Percentiles rank a stretch among this genome's conserved stretches.
Evolutionary conservation across 2,797 vertebrate species (phyloP).

Genomic region (Sciaenops ocellatus): DNA sequence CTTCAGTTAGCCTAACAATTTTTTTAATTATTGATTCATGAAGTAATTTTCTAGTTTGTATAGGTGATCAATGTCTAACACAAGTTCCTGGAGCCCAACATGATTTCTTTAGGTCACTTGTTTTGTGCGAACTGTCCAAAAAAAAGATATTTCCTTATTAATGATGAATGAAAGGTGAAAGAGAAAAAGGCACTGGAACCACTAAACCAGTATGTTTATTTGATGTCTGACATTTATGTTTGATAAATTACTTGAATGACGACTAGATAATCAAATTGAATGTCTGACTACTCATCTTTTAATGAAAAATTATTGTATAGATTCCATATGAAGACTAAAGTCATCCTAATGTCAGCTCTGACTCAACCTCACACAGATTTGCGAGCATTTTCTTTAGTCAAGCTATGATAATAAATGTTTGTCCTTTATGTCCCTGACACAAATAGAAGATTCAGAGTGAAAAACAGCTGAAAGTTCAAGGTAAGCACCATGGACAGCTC

Average conservation of each 20-base stretch:
- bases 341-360: neutral
- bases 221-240: neutral
- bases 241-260: neutral
- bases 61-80: neutral
- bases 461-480: neutral
- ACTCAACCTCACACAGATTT: neutral
- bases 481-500: constrained; percentile 11
- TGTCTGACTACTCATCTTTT: neutral
- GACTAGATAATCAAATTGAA: no score
- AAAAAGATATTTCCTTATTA: neutral
- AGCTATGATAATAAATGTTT: neutral
- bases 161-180: neutral
- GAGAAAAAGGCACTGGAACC: neutral
- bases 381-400: neutral
- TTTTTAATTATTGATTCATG: neutral
- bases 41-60: neutral
- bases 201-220: neutral
- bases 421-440: neutral
- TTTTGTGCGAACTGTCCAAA: no score
- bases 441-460: neutral
- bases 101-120: neutral
- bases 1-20: neutral
- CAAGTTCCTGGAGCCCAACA: neutral
- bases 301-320: neutral
- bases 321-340: neutral